Evolutionary conservation across 1,140 invertebrate species (phyloP), one percentile per base, ranked within the genome.

Genomic region (Drosophila pandora): DNA sequence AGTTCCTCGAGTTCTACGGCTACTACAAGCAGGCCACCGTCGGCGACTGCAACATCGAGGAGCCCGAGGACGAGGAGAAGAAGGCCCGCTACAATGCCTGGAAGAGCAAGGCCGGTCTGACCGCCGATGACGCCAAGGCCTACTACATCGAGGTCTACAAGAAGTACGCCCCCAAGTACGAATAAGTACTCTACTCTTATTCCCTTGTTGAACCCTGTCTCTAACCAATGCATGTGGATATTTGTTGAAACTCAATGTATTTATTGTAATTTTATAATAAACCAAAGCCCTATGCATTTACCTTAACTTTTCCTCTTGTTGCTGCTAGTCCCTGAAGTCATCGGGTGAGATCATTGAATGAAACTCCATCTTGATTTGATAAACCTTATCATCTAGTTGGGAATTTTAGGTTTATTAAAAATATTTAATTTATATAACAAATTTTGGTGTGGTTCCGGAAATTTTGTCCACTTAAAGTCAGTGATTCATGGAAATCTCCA

Each of bases 61-160:
- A 96, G 83, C 98, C 98, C 57, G 92, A 99, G 43, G 98, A 99
- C 92, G 94, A 98, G 64, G 98, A 97, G 92, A 97, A 97, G 52
- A 99, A 99, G 93, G 97, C 97, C 0, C 99, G 99, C 91, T 99
- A 97, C 96, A 96, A 98, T 76, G 94, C 97, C 13, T 99, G 98
- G 98, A 94, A 95, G 76, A 92, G 83, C 21, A 96, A 95, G 92
- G 98, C 97, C 92, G 97, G 98, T 79, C 92, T 94, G 63, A 93
- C 93, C 49, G 93, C 95, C 91, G 96, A 97, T 9, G 95, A 95
- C 64, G 97, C 98, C 37, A 96, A 97, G 92, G 94, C 95, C 78
- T 93, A 95, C 12, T 99, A 99, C 92, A 94, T 99, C 68, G 94
- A 94, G 12, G 96, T 96, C 92, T 97, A 95, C 3, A 93, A 95